Base-by-base conservation (phyloP, 2,113 vertebrate species). In the Zootoca vivipara region DNA sequence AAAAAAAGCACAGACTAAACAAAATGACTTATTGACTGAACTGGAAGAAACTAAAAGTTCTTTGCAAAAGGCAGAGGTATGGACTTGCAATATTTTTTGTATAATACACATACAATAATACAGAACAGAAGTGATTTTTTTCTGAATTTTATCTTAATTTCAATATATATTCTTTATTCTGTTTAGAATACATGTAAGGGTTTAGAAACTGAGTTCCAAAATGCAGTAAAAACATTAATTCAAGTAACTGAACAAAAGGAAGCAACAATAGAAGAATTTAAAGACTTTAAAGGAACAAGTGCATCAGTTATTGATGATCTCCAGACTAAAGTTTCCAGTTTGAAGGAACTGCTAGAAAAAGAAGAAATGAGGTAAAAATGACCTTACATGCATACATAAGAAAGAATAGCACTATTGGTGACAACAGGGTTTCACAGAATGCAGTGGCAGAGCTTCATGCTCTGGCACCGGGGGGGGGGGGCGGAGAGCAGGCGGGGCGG, bases 311-410 rank as follows among this genome's bases (percentile, higher is more conserved):
- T 96, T 95, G 93, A 95, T 87, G 96, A 96, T 87, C 93, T 96
- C 93, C 96, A 98, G 88, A 77, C 79, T 87, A 95, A 93, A 26
- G 20, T 93, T 91, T 94, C 95, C 30, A 95, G 86, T 89, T 94
- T 98, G 78, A 95, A 98, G 85, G 94, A 93, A 86, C 96, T 96
- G 83, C 89, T 98, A 86, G 91, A 93, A 90, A 87, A 90, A 89
- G 97, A 98, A 93, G 96, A 95, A 92, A 95, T 96, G 42, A 98
- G 97, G 98, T 99, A 96, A 87, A 33, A 72, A 79, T 26, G 13
- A 33, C 24, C 15, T 28, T n/a, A 73, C 70, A 5, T 52, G 4
- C 28, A 10, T 26, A 56, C 12, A 10, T 26, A 56, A 70, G 35
- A 72, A 87, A 70, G 35, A 35, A 30, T 85, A 85, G 38, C 42